These are phyloP conservation scores for Trypoxylus dichotomus DNA, from an alignment of 1,140 invertebrate species.

Conservation along the genomic window DNA sequence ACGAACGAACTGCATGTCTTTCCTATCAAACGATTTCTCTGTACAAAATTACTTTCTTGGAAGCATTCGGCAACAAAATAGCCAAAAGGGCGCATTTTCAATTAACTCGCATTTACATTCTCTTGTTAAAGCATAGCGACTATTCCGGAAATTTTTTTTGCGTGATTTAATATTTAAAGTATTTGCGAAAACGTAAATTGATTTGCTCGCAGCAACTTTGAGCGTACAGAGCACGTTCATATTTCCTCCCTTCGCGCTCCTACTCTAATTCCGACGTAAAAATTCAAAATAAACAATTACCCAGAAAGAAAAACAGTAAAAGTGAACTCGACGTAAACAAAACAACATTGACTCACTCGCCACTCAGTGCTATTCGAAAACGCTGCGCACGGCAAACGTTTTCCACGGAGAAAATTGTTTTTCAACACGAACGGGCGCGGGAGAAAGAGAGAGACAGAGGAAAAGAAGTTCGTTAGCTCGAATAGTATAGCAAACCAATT, in stretches of 20 bases:
- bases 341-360: background rate
- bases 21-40: background rate
- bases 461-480: constrained; percentile 18
- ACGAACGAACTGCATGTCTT: background rate
- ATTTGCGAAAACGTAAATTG: constrained; percentile 6
- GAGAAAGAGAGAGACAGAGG: background rate
- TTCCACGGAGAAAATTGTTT: background rate
- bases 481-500: constrained; percentile 24
- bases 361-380: background rate
- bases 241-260: background rate
- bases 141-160: background rate
- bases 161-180: constrained; percentile 8
- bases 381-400: background rate
- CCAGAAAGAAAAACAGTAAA: constrained; percentile 12
- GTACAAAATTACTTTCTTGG: background rate
- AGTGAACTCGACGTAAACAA: background rate
- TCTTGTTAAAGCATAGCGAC: background rate
- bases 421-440: background rate
- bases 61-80: background rate
- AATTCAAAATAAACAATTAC: constrained; percentile 23
- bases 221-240: background rate
- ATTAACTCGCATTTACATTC: background rate
- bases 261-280: background rate
- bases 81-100: background rate
- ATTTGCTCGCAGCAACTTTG: background rate